Percentiles rank a stretch among this genome's conserved stretches.
These are phyloP conservation scores for Hoplodrina blanda DNA, from an alignment of 2,888 invertebrate genomes.

Conservation along the genomic window DNA sequence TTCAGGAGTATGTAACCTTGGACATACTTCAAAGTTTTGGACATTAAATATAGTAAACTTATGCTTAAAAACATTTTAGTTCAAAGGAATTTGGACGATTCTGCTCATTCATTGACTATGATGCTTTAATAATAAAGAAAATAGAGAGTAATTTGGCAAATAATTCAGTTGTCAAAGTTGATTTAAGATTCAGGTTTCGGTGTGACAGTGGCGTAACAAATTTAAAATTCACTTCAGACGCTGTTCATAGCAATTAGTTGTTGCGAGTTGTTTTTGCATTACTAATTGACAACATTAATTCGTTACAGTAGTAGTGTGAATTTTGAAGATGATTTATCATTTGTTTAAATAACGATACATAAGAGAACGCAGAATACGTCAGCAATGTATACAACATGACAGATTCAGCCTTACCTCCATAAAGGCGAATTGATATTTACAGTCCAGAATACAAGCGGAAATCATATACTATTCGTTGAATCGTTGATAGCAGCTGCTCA, in stretches of 20 bases:
- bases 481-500: conserved; percentile 27
- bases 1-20: neutral
- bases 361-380: neutral
- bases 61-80: neutral
- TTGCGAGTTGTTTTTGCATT: conserved; percentile 40
- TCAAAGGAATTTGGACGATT: neutral
- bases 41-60: neutral
- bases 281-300: conserved; percentile 45
- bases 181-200: conserved; percentile 44
- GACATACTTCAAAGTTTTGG: neutral
- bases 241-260: conserved; percentile 44
- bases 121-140: conserved; percentile 8
- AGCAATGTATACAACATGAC: neutral
- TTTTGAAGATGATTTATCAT: conserved; percentile 13
- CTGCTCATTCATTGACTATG: conserved; percentile 7
- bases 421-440: conserved; percentile 17
- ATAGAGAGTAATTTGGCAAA: conserved; percentile 34
- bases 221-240: conserved; percentile 50
- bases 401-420: conserved; percentile 12
- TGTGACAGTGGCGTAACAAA: conserved; percentile 48
- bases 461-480: conserved; percentile 19
- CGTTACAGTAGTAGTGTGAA: conserved; percentile 12
- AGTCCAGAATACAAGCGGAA: conserved; percentile 38
- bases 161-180: conserved; percentile 42
- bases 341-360: neutral